phyloP scores from a whole-genome alignment of 2,797 vertebrate genomes.

The Graptemys geographica region DNA sequence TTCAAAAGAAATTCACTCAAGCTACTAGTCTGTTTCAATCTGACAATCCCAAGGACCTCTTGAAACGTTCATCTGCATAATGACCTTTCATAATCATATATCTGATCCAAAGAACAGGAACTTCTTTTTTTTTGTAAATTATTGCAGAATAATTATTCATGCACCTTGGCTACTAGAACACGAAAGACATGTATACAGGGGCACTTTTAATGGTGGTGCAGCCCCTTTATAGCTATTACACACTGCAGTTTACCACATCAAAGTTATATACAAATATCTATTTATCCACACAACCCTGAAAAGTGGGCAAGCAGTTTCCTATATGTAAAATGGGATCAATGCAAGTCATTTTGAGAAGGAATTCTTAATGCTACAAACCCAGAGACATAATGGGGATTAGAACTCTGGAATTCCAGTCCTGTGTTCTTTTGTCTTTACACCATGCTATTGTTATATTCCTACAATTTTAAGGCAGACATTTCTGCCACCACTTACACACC shows the following conservation, averaged over 20 bases:
- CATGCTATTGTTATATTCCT: neutral
- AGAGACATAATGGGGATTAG: neutral
- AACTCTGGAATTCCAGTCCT: neutral
- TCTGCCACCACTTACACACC: neutral
- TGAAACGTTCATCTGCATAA: neutral
- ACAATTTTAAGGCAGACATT: neutral
- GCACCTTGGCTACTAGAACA: neutral
- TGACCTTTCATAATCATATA: neutral
- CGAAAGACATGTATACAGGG: fast-evolving
- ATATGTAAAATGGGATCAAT: neutral
- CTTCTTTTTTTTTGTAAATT: neutral
- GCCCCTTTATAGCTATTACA: neutral
- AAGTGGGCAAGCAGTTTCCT: neutral
- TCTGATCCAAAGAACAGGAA: fast-evolving
- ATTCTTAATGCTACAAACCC: neutral
- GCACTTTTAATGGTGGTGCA: neutral
- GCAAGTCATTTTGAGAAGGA: neutral
- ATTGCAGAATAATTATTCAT: neutral
- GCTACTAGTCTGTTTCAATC: neutral
- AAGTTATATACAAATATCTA: neutral
- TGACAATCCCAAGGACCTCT: neutral
- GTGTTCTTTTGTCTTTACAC: neutral
- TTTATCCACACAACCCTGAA: neutral
- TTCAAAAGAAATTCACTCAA: neutral
- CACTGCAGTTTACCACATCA: neutral